These are phyloP conservation scores for Vulpes ferrilata DNA, from an alignment of 2,113 vertebrate species.

Conservation along the genomic window DNA sequence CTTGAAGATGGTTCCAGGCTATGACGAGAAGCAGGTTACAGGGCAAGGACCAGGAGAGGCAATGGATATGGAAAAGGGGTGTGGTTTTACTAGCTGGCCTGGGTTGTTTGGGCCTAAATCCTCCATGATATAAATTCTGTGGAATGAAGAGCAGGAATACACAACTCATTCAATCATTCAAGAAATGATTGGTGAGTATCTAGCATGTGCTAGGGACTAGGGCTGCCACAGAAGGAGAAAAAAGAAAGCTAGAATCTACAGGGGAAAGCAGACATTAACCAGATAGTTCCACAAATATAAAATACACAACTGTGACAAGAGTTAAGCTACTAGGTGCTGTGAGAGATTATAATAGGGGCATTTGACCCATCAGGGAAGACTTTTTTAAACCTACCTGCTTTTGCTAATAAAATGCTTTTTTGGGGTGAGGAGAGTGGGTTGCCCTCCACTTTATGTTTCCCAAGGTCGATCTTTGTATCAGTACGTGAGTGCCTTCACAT, in stretches of 20 bases:
- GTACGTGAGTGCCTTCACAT: neutral
- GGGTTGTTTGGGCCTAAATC: neutral
- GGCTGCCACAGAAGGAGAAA: neutral
- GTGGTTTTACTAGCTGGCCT: neutral
- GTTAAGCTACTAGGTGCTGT: neutral
- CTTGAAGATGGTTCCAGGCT: neutral
- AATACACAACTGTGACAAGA: neutral
- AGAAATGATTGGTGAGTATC: neutral
- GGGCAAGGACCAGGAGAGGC: neutral
- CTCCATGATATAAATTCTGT: neutral
- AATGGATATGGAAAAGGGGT: neutral
- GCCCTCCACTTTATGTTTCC: neutral
- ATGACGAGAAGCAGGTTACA: neutral
- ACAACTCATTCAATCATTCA: neutral
- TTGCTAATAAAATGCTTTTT: neutral
- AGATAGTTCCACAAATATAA: slow-evolving; percentile 24
- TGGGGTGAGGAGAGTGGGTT: neutral
- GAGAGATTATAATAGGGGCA: neutral
- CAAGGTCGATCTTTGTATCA: neutral
- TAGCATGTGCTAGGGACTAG: neutral
- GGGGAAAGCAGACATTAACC: neutral
- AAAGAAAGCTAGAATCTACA: neutral
- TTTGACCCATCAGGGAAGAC: neutral
- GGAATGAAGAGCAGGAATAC: neutral
- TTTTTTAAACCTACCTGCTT: neutral